These are phyloP conservation scores for Halcyon badia DNA, from an alignment of 2,797 vertebrate genomes.

Conservation along the genomic window DNA sequence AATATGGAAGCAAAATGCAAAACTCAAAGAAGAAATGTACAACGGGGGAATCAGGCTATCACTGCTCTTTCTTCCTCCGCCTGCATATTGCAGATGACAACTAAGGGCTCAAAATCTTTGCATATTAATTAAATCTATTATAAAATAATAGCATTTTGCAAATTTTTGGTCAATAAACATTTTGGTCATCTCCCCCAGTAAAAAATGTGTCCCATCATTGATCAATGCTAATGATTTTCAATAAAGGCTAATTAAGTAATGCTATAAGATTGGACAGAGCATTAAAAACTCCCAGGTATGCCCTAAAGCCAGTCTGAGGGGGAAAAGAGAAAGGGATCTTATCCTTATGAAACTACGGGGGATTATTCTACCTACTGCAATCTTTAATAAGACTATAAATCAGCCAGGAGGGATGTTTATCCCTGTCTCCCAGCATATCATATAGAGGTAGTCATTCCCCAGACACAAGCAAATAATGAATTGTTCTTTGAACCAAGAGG, in stretches of 20 bases:
- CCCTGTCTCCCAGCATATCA: conserved; percentile 51
- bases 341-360: conserved; percentile 20
- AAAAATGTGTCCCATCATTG: neutral
- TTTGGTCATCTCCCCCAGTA: neutral
- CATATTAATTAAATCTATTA: neutral
- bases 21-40: neutral
- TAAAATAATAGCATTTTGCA: neutral
- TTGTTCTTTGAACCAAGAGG: conserved; percentile 71
- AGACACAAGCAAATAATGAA: conserved; percentile 76
- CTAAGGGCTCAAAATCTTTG: neutral
- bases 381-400: conserved; percentile 79
- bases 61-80: neutral
- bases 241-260: conserved; percentile 59
- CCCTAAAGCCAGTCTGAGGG: conserved; percentile 61
- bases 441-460: conserved; percentile 53
- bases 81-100: neutral
- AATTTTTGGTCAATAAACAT: neutral
- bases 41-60: neutral
- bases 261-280: conserved; percentile 29
- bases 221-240: conserved; percentile 45
- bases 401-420: conserved; percentile 70
- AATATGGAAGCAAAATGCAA: neutral
- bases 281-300: conserved; percentile 60
- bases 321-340: conserved; percentile 40
- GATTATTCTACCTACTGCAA: conserved; percentile 70